phyloP scores from a whole-genome alignment of 2,888 invertebrate species.

The Acronicta leporina region DNA sequence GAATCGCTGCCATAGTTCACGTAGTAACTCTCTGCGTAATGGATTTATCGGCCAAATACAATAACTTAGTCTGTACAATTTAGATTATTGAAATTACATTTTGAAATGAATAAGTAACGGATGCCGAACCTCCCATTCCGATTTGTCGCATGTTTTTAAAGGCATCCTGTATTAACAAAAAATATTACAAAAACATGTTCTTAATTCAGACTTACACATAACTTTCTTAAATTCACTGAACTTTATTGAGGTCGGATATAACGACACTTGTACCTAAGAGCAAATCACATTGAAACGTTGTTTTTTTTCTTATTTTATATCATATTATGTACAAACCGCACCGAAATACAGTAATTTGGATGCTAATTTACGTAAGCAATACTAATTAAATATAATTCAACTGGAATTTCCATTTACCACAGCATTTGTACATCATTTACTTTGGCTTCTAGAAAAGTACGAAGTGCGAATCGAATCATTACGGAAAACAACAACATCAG shows the following conservation, averaged over 20 bases:
- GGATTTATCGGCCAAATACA: too few relatives aligned
- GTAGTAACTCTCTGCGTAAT: too few relatives aligned
- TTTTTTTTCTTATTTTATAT: conserved; percentile 10
- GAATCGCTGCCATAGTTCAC: too few relatives aligned
- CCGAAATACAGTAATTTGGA: conserved; percentile 6
- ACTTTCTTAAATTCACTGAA: conserved; percentile 36
- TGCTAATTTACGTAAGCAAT: conserved; percentile 9
- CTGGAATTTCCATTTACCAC: conserved; percentile 8
- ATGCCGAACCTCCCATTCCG: too few relatives aligned
- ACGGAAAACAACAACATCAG: too few relatives aligned
- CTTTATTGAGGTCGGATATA: conserved; percentile 35
- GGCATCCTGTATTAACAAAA: background rate
- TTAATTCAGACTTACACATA: conserved; percentile 6
- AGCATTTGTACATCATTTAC: too few relatives aligned
- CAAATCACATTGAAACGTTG: conserved; percentile 16
- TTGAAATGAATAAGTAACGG: too few relatives aligned
- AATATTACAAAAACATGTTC: background rate
- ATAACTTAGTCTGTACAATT: too few relatives aligned
- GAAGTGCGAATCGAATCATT: conserved; percentile 2
- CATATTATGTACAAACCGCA: background rate
- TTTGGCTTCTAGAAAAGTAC: conserved; percentile 9
- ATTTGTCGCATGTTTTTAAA: too few relatives aligned
- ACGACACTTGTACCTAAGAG: conserved; percentile 19
- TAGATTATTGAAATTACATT: too few relatives aligned
- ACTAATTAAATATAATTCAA: conserved; percentile 12